Evolutionary conservation across 2,113 vertebrate species (phyloP).

Genomic region (Python bivittatus): DNA sequence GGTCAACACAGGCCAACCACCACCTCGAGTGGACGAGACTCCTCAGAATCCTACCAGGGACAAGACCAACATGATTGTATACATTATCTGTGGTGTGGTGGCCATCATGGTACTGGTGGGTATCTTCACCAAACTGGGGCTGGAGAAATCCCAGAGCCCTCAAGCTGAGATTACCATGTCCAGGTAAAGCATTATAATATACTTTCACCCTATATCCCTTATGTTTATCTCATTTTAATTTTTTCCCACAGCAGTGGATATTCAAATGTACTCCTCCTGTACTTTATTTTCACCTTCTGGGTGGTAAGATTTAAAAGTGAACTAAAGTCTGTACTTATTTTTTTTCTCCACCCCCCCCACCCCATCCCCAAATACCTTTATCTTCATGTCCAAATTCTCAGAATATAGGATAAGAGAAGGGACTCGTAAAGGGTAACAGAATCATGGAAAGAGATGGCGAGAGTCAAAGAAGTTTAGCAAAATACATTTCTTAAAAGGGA

Average conservation of each 20-base stretch:
- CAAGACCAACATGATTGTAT: slow-evolving; percentile 93
- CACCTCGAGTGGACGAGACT: slow-evolving; percentile 77
- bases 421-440: background rate
- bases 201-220: background rate
- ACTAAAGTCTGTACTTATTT: background rate
- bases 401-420: background rate
- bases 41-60: slow-evolving; percentile 82
- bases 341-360: background rate
- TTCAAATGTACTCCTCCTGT: background rate
- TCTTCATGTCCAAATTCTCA: background rate
- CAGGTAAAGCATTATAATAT: slow-evolving; percentile 74
- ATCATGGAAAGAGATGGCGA: background rate
- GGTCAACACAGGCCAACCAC: slow-evolving; percentile 86
- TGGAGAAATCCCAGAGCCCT: slow-evolving; percentile 87
- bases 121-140: slow-evolving; percentile 89
- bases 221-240: background rate
- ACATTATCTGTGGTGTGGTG: slow-evolving; percentile 92
- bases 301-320: background rate
- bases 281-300: background rate
- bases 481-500: background rate
- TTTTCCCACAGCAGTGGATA: background rate
- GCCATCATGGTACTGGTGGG: slow-evolving; percentile 92
- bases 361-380: background rate
- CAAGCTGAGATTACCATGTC: slow-evolving; percentile 87
- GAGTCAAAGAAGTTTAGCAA: background rate